A percentile compares a stretch with the other conserved stretches of the same genome.
phyloP scores from a whole-genome alignment of 1,140 invertebrate genomes.

The Pogonomyrmex barbatus region DNA sequence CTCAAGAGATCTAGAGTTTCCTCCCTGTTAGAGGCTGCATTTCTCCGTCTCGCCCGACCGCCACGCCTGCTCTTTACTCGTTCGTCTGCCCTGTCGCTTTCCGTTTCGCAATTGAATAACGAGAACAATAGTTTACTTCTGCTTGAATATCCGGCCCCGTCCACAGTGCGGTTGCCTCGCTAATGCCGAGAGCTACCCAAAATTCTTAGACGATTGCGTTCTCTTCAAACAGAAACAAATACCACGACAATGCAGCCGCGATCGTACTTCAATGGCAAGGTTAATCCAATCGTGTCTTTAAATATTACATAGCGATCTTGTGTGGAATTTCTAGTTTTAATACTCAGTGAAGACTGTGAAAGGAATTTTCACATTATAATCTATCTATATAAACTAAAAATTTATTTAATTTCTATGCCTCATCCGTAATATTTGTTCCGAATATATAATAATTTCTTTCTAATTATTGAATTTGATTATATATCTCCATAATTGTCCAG shows the following conservation, averaged over 20 bases:
- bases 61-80: conserved; percentile 66
- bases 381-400: background rate
- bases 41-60: conserved; percentile 60
- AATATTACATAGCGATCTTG: conserved; percentile 1
- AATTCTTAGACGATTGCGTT: conserved; percentile 49
- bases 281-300: conserved; percentile 40
- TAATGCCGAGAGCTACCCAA: conserved; percentile 43
- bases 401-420: background rate
- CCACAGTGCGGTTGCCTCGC: conserved; percentile 27
- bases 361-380: too few relatives aligned
- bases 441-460: background rate
- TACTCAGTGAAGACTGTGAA: background rate
- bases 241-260: conserved; percentile 31
- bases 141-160: conserved; percentile 70
- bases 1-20: conserved; percentile 74
- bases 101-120: conserved; percentile 76
- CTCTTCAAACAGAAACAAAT: conserved; percentile 21
- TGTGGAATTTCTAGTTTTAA: background rate
- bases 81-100: conserved; percentile 68
- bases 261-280: conserved; percentile 10
- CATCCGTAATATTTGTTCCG: background rate
- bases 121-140: conserved; percentile 78
- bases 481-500: too few relatives aligned
- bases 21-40: conserved; percentile 64
- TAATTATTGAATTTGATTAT: background rate